Percentiles rank a stretch among this genome's conserved stretches.
Evolutionary conservation across 2,113 vertebrate species (phyloP).

Genomic region (Podarcis cretensis): DNA sequence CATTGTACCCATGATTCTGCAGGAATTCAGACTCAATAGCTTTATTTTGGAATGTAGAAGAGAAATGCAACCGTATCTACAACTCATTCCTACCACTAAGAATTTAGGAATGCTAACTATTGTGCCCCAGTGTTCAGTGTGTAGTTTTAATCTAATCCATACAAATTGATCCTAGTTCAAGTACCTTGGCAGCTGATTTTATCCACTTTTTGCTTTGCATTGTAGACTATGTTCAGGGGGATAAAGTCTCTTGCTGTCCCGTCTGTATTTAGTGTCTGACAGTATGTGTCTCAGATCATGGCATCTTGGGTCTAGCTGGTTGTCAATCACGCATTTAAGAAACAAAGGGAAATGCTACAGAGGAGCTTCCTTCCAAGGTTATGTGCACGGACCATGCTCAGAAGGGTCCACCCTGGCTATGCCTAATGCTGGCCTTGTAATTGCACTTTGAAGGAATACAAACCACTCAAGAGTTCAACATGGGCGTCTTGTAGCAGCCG

Average conservation of each 20-base stretch:
- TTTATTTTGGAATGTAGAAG: background rate
- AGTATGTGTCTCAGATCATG: background rate
- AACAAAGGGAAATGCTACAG: background rate
- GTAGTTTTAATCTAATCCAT: background rate
- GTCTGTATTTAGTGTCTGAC: background rate
- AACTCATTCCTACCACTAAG: background rate
- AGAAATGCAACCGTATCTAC: background rate
- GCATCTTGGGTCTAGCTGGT: background rate
- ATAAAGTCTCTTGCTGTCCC: background rate
- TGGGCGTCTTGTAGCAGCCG: conserved; percentile 4
- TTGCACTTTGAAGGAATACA: background rate
- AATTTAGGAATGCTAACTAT: background rate
- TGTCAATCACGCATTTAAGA: background rate
- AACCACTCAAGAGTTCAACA: background rate
- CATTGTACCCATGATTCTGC: background rate
- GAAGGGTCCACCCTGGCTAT: background rate
- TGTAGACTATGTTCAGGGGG: background rate
- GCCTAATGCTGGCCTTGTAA: background rate
- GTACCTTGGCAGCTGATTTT: background rate
- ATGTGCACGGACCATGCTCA: background rate
- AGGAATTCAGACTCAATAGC: background rate
- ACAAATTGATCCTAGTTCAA: background rate
- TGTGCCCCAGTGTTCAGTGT: background rate
- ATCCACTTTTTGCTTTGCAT: background rate
- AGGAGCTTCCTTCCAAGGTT: background rate